A percentile compares a stretch with the other conserved stretches of the same genome.
These are phyloP conservation scores for Eubasilissa regina DNA, from an alignment of 1,140 invertebrate species.

Conservation along the genomic window DNA sequence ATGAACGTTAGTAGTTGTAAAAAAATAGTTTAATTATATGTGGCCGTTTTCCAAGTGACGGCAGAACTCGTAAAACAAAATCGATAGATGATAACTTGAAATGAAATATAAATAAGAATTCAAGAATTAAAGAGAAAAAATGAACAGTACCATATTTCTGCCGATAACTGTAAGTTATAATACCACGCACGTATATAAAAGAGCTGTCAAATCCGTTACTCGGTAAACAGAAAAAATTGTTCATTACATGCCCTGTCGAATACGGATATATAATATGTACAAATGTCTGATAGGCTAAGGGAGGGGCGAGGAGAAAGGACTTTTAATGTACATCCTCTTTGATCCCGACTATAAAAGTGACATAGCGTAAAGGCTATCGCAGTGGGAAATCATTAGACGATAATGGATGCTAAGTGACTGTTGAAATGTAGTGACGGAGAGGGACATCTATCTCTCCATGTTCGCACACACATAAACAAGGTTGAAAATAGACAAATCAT, in stretches of 20 bases:
- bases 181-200: too few relatives aligned
- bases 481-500: constrained; percentile 7
- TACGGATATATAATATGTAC: not conserved
- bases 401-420: constrained; percentile 49
- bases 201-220: too few relatives aligned
- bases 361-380: not conserved
- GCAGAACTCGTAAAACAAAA: too few relatives aligned
- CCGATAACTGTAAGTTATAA: too few relatives aligned
- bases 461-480: not conserved
- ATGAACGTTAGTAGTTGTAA: too few relatives aligned
- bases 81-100: too few relatives aligned
- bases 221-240: too few relatives aligned
- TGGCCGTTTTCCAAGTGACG: too few relatives aligned
- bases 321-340: constrained; percentile 24
- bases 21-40: too few relatives aligned
- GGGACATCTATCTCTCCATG: not conserved
- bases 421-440: constrained; percentile 20
- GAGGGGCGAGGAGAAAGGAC: not conserved
- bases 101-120: too few relatives aligned
- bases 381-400: constrained; percentile 30
- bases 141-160: too few relatives aligned
- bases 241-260: not conserved
- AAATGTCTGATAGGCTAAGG: not conserved
- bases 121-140: too few relatives aligned
- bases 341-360: constrained; percentile 14